Evolutionary conservation across 1,140 invertebrate genomes (phyloP).

Genomic region (Tetragonula clypearis): DNA sequence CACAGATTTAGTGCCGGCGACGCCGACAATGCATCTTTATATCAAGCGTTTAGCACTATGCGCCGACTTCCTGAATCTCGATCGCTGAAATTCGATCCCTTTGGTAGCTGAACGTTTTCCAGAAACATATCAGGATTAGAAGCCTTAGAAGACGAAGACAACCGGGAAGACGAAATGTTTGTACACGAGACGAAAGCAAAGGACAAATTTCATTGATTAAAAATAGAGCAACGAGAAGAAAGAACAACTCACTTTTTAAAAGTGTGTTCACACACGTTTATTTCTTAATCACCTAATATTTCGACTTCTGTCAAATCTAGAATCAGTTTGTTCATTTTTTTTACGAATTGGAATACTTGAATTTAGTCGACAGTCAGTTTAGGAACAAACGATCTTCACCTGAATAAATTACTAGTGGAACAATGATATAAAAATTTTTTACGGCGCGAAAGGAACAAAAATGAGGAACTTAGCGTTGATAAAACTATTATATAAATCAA

Average conservation of each 20-base stretch:
- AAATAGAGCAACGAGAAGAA: conserved; percentile 19
- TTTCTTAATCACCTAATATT: not conserved
- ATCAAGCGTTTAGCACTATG: conserved; percentile 65
- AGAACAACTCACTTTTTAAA: not conserved
- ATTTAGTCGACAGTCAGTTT: not conserved
- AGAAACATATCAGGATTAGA: conserved; percentile 37
- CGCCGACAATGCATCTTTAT: conserved; percentile 73
- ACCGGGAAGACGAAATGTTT: not conserved
- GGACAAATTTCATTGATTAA: not conserved
- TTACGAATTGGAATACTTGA: not conserved
- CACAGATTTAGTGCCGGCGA: conserved; percentile 78
- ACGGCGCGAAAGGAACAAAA: not conserved
- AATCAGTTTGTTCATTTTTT: conserved; percentile 3
- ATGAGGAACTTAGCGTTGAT: not conserved
- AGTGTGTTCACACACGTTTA: conserved; percentile 6
- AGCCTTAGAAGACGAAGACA: not conserved
- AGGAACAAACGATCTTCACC: not conserved
- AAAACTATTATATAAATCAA: not conserved
- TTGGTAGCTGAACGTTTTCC: conserved; percentile 68
- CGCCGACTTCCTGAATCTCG: conserved; percentile 74
- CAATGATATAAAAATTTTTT: not conserved
- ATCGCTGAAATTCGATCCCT: conserved; percentile 75
- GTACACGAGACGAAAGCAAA: not conserved
- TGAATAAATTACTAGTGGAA: not conserved
- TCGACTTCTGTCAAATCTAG: not conserved